Evolutionary conservation across 1,140 invertebrate species (phyloP), one percentile per base, ranked within the genome.

Genomic region (Drosophila setifemur): DNA sequence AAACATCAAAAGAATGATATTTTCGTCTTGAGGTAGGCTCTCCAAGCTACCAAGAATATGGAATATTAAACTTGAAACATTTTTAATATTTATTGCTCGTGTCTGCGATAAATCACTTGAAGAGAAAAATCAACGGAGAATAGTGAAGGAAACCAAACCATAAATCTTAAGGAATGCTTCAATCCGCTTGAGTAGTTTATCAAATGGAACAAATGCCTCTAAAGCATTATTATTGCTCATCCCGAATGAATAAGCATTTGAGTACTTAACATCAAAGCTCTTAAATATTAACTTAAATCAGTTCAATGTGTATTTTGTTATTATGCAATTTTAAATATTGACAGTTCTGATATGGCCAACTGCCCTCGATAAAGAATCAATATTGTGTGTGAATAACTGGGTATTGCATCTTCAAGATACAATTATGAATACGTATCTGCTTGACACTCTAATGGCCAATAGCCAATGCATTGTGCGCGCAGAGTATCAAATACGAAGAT

Each of bases 401-500:
- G 23, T 18, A 14, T 18, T 14, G 12, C 23, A 37, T 9, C 19
- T 31, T 7, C 5, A 25, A 25, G 4, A 40, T 23, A 18, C 29
- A 64, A 37, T 7, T 33, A 52, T 42, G 23, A 19, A 18, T 16
- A 37, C 23, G 35, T 40, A 14, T 19, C 39, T 6, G 11, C 6
- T 11, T 35, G 52, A 7, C 49, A 19, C 5, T 18, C 8, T 18
- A 18, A 9, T 57, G 26, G 37, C 37, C 37, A 58, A 33, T 39
- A 12, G 33, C 16, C 35, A 60, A 19, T 71, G 81, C 64, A 85
- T 63, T 72, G 76, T 55, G 57, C 28, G 35, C 26, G 37, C 42
- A 35, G 33, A 61, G 63, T 52, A 52, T 37, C 63, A 43, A 52
- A 16, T 43, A 28, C 5, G 4, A 9, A 23, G 23, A 48, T 61